These are phyloP conservation scores for Bombus waltoni DNA, from an alignment of 1,140 invertebrate species.

Conservation along the genomic window DNA sequence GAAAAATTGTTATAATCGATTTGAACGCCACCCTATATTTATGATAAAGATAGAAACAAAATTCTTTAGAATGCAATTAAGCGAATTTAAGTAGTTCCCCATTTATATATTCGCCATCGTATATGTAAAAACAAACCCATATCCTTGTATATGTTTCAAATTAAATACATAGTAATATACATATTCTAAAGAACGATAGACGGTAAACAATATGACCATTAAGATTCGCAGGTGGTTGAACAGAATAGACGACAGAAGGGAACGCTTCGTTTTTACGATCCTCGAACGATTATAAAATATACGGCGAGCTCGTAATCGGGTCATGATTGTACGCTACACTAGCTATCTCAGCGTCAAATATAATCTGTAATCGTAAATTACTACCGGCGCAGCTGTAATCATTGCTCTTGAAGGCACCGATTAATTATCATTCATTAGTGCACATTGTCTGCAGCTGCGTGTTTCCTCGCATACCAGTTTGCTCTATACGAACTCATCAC, in stretches of 20 bases:
- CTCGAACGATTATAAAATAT: not conserved
- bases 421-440: slow-evolving; percentile 38
- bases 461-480: not conserved
- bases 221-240: not conserved
- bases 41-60: too few species aligned
- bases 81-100: not conserved
- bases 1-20: not conserved
- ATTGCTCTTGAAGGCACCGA: slow-evolving; percentile 14
- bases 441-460: slow-evolving; percentile 18
- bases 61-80: too few species aligned
- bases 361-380: slow-evolving; percentile 33
- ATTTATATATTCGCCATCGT: not conserved
- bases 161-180: not conserved
- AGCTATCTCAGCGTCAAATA: slow-evolving; percentile 3
- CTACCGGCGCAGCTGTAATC: slow-evolving; percentile 7
- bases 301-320: not conserved
- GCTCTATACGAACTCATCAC: not conserved
- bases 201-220: not conserved
- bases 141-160: not conserved
- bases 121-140: not conserved
- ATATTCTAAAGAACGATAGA: not conserved
- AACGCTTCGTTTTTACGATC: not conserved
- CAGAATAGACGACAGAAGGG: slow-evolving; percentile 9
- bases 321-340: not conserved
- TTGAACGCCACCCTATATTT: not conserved